These are phyloP conservation scores for Sympetrum striolatum DNA, from an alignment of 2,888 invertebrate genomes.

Conservation along the genomic window DNA sequence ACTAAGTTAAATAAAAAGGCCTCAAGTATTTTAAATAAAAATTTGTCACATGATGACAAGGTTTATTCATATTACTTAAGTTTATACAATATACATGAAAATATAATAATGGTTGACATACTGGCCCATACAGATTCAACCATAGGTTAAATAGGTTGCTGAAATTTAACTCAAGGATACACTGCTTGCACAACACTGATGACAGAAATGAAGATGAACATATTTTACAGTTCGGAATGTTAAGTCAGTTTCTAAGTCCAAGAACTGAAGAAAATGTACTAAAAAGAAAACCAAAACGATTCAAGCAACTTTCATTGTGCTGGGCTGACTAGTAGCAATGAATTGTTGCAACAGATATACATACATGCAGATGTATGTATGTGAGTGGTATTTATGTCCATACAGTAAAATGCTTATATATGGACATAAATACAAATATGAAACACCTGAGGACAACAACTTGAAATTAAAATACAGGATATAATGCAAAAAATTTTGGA, in stretches of 20 bases:
- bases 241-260: conserved; percentile 11
- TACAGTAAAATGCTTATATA: background rate
- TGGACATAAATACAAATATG: background rate
- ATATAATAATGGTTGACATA: conserved; percentile 34
- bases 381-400: background rate
- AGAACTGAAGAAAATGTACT: background rate
- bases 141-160: conserved; percentile 38
- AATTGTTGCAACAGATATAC: conserved; percentile 17
- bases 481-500: conserved; percentile 34
- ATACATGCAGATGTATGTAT: background rate
- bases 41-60: conserved; percentile 36
- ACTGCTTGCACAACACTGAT: conserved; percentile 29
- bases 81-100: conserved; percentile 45
- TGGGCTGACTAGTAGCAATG: conserved; percentile 42
- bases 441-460: conserved; percentile 24
- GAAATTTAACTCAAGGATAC: background rate
- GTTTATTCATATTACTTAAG: conserved; percentile 45
- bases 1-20: background rate
- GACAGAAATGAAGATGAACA: conserved; percentile 27
- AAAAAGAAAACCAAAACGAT: conserved; percentile 5
- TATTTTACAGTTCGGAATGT: conserved; percentile 39
- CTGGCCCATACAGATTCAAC: conserved; percentile 36
- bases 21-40: conserved; percentile 17
- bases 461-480: conserved; percentile 22
- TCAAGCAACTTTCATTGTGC: conserved; percentile 34